Evolutionary conservation across 1,140 invertebrate genomes (phyloP).

Genomic region (Pseudomyrmex dendroicus): DNA sequence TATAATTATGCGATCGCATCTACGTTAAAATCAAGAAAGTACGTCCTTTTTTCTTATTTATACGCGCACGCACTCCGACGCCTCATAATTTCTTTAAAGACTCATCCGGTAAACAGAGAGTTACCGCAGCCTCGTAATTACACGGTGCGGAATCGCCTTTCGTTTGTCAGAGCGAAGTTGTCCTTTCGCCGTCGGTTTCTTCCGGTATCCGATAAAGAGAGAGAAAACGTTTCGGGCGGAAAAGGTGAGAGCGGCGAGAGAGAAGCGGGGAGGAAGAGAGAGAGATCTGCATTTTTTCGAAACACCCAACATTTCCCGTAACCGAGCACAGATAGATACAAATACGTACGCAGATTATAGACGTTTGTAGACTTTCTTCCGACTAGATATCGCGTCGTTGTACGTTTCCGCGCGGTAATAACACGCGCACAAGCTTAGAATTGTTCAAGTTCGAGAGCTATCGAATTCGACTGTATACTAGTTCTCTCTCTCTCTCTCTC

Average conservation of each 20-base stretch:
- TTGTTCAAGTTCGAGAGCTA: neutral
- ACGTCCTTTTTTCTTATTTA: no score
- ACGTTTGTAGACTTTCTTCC: conserved; percentile 56
- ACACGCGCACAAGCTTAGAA: neutral
- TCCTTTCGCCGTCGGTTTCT: conserved; percentile 60
- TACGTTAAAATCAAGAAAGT: neutral
- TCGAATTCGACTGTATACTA: neutral
- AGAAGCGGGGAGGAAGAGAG: neutral
- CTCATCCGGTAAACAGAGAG: neutral
- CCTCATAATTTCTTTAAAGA: neutral
- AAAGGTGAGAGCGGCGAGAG: neutral
- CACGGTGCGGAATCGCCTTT: conserved; percentile 48
- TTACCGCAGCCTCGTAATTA: conserved; percentile 18
- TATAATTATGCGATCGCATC: conserved; percentile 3
- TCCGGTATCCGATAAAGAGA: conserved; percentile 42
- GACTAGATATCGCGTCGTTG: neutral
- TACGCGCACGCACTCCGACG: neutral
- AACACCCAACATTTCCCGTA: conserved; percentile 5
- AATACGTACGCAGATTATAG: neutral
- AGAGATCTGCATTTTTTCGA: conserved; percentile 25
- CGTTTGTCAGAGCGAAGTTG: conserved; percentile 55
- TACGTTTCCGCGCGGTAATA: conserved; percentile 33
- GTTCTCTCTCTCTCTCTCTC: no score
- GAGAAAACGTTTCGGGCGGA: conserved; percentile 29
- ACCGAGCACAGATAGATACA: neutral